Evolutionary conservation across 2,113 vertebrate species (phyloP).

Genomic region (Athene noctua): DNA sequence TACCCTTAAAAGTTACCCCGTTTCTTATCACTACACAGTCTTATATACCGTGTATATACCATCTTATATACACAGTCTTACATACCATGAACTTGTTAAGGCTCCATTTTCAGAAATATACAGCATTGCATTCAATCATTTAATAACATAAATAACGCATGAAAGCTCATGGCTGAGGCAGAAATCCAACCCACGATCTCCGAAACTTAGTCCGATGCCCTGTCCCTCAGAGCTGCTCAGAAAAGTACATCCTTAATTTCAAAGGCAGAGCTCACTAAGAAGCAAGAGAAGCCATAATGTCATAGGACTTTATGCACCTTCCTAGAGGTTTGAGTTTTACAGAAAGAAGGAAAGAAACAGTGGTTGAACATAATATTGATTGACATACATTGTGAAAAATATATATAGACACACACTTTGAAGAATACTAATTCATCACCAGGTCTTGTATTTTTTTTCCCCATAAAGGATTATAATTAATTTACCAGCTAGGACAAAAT

Average conservation of each 20-base stretch:
- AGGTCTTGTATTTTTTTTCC: neutral
- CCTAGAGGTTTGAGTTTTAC: neutral
- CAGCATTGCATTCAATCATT: neutral
- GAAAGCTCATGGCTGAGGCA: neutral
- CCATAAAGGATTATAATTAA: neutral
- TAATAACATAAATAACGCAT: neutral
- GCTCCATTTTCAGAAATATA: neutral
- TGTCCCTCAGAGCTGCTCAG: neutral
- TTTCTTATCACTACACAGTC: too few relatives aligned
- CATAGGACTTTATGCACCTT: neutral
- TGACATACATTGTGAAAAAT: neutral
- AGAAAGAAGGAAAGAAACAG: neutral
- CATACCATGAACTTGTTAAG: neutral
- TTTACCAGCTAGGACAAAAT: neutral
- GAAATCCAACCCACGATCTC: neutral
- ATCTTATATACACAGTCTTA: too few relatives aligned
- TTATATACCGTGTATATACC: too few relatives aligned
- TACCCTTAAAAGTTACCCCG: too few relatives aligned
- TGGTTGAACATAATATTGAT: neutral
- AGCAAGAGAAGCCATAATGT: neutral
- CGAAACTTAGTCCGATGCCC: neutral
- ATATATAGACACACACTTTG: neutral
- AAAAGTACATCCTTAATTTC: neutral
- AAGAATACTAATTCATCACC: neutral
- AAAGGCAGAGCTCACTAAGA: neutral